phyloP scores from a whole-genome alignment of 2,888 invertebrate genomes.

The Erebia aethiops region DNA sequence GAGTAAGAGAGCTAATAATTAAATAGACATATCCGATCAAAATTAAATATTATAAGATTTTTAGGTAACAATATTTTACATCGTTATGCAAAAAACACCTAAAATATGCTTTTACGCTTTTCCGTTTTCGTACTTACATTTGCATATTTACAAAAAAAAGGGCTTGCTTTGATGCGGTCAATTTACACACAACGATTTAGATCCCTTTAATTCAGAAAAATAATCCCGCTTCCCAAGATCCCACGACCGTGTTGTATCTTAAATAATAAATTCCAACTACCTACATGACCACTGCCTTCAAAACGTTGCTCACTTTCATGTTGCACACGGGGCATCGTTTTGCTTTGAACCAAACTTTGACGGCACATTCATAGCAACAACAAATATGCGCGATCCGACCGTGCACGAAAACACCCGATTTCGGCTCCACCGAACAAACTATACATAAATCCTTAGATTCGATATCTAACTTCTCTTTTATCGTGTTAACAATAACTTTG shows the following conservation, averaged over 20 bases:
- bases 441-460: constrained; percentile 72
- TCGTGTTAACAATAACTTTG: constrained; percentile 29
- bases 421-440: constrained; percentile 84
- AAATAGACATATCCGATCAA: not conserved
- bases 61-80: not conserved
- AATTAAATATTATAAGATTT: not conserved
- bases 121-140: not conserved
- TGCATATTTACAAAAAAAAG: not conserved
- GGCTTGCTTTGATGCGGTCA: not conserved
- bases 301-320: constrained; percentile 85
- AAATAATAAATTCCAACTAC: not conserved
- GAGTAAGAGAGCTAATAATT: not conserved
- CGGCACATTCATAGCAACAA: constrained; percentile 88
- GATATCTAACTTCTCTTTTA: constrained; percentile 50
- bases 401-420: constrained; percentile 87
- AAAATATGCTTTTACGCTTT: not conserved
- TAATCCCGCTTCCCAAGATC: not conserved
- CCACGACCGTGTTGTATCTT: not conserved
- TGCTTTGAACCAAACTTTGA: constrained; percentile 84
- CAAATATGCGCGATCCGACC: constrained; percentile 86
- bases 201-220: not conserved
- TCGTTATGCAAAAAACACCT: not conserved
- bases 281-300: constrained; percentile 82
- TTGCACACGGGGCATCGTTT: constrained; percentile 88
- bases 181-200: not conserved